These are phyloP conservation scores for Spodoptera littoralis DNA, from an alignment of 2,888 invertebrate species.

Conservation along the genomic window DNA sequence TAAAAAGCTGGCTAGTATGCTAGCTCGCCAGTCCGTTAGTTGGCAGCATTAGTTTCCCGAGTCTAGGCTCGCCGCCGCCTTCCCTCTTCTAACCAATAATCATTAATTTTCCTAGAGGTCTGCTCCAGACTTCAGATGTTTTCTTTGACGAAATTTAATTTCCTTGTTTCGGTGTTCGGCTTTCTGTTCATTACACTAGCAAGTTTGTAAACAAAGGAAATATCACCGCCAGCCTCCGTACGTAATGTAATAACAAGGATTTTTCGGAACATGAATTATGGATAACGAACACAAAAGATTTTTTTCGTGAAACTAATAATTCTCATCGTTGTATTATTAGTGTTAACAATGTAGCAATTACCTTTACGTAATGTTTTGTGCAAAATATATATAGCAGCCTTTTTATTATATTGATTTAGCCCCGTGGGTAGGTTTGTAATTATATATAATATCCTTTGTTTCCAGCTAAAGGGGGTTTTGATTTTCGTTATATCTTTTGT, in stretches of 20 bases:
- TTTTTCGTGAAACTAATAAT: conserved; percentile 43
- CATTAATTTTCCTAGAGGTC: conserved; percentile 65
- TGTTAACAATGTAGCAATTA: conserved; percentile 43
- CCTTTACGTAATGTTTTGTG: conserved; percentile 20
- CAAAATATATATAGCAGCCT: conserved; percentile 15
- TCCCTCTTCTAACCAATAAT: conserved; percentile 56
- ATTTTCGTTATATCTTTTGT: conserved; percentile 5
- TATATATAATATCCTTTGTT: not conserved
- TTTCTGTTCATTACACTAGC: conserved; percentile 43
- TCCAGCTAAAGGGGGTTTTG: conserved; percentile 3
- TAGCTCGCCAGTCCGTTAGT: conserved; percentile 4
- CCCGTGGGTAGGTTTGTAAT: conserved; percentile 15
- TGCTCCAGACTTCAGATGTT: conserved; percentile 58
- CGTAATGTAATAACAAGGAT: conserved; percentile 11
- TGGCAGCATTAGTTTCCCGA: conserved; percentile 48
- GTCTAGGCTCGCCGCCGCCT: conserved; percentile 27
- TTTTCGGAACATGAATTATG: conserved; percentile 37
- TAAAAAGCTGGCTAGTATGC: conserved; percentile 33
- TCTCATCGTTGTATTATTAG: conserved; percentile 34
- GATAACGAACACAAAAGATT: conserved; percentile 42
- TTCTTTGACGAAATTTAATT: conserved; percentile 63
- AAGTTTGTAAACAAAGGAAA: conserved; percentile 49
- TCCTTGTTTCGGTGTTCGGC: conserved; percentile 47
- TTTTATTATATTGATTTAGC: conserved; percentile 1
- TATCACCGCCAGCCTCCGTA: conserved; percentile 18